These are phyloP conservation scores for Malacoraja senta DNA, from an alignment of 2,797 vertebrate genomes.

Conservation along the genomic window DNA sequence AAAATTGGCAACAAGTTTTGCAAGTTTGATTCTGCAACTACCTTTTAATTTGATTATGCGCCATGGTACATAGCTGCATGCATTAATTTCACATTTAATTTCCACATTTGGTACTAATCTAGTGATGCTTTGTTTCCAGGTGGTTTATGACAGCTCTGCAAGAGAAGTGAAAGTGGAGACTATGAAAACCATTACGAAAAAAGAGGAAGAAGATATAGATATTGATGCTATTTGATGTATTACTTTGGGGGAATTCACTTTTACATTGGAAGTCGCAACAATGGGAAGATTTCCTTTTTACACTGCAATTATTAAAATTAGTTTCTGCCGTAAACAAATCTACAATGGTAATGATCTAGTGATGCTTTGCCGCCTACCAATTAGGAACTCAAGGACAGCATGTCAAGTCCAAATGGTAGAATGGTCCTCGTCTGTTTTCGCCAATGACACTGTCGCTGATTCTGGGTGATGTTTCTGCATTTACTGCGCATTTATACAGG, in stretches of 20 bases:
- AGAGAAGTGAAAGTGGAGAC: conserved; percentile 90
- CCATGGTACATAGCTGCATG: background rate
- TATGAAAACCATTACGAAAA: conserved; percentile 71
- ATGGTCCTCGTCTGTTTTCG: background rate
- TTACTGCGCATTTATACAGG: conserved; percentile 65
- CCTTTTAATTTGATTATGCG: background rate
- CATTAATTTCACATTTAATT: background rate
- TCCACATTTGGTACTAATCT: background rate
- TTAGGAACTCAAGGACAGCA: background rate
- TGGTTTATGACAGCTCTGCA: conserved; percentile 87
- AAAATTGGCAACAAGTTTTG: background rate
- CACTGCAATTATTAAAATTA: background rate
- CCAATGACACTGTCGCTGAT: background rate
- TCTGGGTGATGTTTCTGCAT: conserved; percentile 38
- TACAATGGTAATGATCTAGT: conserved; percentile 8
- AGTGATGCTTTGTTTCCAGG: conserved; percentile 56
- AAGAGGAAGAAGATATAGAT: conserved; percentile 89
- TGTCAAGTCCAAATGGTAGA: conserved; percentile 25
- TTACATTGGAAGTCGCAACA: conserved; percentile 44
- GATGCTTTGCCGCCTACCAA: conserved; percentile 18
- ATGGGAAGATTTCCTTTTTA: conserved; percentile 44
- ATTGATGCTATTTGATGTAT: conserved; percentile 88
- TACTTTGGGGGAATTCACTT: background rate
- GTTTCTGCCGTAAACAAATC: background rate
- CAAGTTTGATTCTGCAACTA: background rate